Evolutionary conservation across 2,888 invertebrate genomes (phyloP).

Genomic region (Digitonthophagus gazella): DNA sequence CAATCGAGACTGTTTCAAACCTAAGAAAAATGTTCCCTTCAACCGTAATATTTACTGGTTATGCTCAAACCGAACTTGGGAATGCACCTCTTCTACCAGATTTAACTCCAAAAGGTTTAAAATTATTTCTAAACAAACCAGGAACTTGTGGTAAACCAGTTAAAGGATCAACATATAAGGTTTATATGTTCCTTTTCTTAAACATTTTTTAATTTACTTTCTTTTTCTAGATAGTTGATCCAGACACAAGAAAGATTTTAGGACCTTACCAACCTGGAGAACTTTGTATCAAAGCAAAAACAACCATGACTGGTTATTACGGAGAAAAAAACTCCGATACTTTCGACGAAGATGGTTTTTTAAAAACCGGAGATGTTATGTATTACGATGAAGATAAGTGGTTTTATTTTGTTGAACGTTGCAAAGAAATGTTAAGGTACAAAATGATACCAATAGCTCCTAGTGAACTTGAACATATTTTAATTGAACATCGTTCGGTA

Average conservation of each 20-base stretch:
- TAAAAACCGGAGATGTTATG: conserved; percentile 55
- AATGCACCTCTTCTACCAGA: conserved; percentile 32
- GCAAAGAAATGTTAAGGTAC: conserved; percentile 56
- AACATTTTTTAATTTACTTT: too few species aligned
- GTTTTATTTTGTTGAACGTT: conserved; percentile 54
- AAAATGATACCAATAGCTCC: conserved; percentile 52
- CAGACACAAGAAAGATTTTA: conserved; percentile 48
- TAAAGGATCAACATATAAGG: conserved; percentile 28
- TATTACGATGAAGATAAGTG: conserved; percentile 55
- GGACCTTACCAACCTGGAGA: conserved; percentile 48
- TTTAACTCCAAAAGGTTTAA: conserved; percentile 37
- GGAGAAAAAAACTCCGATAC: conserved; percentile 44
- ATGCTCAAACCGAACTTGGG: conserved; percentile 45
- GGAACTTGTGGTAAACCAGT: conserved; percentile 37
- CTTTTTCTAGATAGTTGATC: conserved; percentile 33
- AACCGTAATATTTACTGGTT: conserved; percentile 39
- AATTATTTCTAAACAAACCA: conserved; percentile 37
- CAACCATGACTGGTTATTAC: conserved; percentile 23
- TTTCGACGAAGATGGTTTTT: conserved; percentile 52
- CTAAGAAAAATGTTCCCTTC: conserved; percentile 44
- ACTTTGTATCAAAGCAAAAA: conserved; percentile 21
- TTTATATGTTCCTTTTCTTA: too few species aligned
- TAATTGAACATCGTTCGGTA: conserved; percentile 43
- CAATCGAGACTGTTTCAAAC: conserved; percentile 19
- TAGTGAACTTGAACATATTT: conserved; percentile 39